phyloP scores from a whole-genome alignment of 2,797 vertebrate genomes.

The Adelosebastes latens region DNA sequence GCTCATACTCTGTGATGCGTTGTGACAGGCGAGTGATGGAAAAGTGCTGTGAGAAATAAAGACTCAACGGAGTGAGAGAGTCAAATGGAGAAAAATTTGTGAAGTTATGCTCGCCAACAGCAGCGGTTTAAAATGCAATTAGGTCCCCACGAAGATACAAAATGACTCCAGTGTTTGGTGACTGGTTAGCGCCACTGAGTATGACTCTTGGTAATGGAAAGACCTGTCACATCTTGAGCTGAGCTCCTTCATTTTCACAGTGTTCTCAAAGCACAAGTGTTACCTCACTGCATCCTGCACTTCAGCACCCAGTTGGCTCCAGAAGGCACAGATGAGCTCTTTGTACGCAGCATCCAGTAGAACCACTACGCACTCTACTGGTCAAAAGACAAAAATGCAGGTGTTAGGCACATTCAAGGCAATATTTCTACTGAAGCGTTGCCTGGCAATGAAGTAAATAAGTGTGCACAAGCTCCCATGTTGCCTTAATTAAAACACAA shows the following conservation, averaged over 20 bases:
- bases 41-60: conserved; percentile 6
- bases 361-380: conserved; percentile 69
- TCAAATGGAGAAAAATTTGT: conserved; percentile 3
- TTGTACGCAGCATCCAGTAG: conserved; percentile 34
- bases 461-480: conserved; percentile 22
- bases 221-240: conserved; percentile 39
- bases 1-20: background rate
- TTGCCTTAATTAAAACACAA: conserved; percentile 28
- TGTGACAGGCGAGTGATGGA: conserved; percentile 29
- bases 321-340: conserved; percentile 27
- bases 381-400: conserved; percentile 43
- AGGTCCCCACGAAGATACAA: conserved; percentile 27
- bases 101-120: conserved; percentile 41
- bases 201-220: conserved; percentile 39
- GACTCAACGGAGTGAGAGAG: background rate
- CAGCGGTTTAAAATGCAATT: conserved; percentile 56
- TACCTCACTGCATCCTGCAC: conserved; percentile 25
- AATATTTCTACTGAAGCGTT: background rate
- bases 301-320: conserved; percentile 12
- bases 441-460: conserved; percentile 6
- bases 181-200: conserved; percentile 29
- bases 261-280: conserved; percentile 24
- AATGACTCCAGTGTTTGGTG: conserved; percentile 32
- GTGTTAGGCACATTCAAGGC: background rate
- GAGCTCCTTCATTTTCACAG: conserved; percentile 35